Percentiles rank a stretch among this genome's conserved stretches.
phyloP scores from a whole-genome alignment of 2,113 vertebrate species.

The Petrocephalus microphthalmus region DNA sequence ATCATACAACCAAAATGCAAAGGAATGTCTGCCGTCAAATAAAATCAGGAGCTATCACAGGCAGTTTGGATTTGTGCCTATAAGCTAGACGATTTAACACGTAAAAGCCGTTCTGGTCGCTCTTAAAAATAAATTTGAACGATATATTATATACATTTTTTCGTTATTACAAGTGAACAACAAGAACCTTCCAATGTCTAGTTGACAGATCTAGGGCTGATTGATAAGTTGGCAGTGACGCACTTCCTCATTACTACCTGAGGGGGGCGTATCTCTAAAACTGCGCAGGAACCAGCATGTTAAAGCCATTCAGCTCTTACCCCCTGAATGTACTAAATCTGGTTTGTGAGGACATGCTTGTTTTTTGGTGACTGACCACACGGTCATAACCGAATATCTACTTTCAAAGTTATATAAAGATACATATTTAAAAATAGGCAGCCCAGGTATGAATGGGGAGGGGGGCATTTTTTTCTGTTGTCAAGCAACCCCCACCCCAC shows the following conservation, averaged over 20 bases:
- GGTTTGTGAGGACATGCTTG: neutral
- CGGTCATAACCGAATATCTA: neutral
- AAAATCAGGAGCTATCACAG: neutral
- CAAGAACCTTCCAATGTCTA: neutral
- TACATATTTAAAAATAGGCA: neutral
- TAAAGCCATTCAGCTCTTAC: neutral
- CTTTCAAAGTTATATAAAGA: constrained; percentile 9
- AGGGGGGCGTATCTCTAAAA: neutral
- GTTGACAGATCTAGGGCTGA: neutral
- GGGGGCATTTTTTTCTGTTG: neutral
- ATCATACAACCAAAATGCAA: neutral
- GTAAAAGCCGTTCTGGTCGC: neutral
- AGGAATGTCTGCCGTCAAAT: neutral
- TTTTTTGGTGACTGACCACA: constrained; percentile 12
- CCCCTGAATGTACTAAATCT: constrained; percentile 1
- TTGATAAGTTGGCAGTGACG: neutral
- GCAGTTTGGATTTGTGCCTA: neutral
- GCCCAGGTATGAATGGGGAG: neutral
- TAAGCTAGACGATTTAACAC: neutral
- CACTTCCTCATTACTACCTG: neutral
- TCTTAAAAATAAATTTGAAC: neutral
- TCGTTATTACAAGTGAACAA: neutral
- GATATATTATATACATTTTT: too few species aligned
- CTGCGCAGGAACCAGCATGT: neutral
- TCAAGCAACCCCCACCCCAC: neutral